Base-by-base conservation (phyloP, 1,140 invertebrate genomes). In the Drosophila ogumai region DNA sequence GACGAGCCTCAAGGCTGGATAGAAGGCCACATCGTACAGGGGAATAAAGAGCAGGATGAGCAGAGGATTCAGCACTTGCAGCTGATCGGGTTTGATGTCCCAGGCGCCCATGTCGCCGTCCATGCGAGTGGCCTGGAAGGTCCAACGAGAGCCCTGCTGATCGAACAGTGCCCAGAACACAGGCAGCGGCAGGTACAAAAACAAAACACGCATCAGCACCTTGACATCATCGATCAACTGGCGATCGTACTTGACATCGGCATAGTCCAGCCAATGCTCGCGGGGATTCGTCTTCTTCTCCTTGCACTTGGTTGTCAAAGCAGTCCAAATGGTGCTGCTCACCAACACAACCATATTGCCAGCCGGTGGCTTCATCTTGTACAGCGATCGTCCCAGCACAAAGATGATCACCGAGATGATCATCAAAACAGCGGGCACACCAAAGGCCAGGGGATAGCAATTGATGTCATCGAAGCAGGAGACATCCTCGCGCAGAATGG, bases 401-500 rank as follows among this genome's bases (percentile, higher is more conserved):
- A 99, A 99, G 72, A 99, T 94, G 38, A 96, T 96, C 98, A 79
- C 94, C 1, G 97, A 96, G 15, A 96, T 49, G 8, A 96, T 91
- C 97, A 99, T 98, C 0, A 99, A 93, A 43, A 96, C 76, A 15
- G 98, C 97, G 3, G 98, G 98, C 9, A 99, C 95, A 22, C 98
- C 96, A 93, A 99, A 99, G 0, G 98, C 98, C 59, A 99, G 88
- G 0, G 98, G 96, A 92, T 97, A 99, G 84, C 98, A 99, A 47
- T 95, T 94, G 22, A 95, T 94, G 12, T 95, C 94, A 0, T 94
- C 96, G 80, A 98, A 97, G 92, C 98, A 99, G 44, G 95, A 91
- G 0, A 98, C 94, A 82, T 98, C 96, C 55, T 96, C 95, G 72
- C 97, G 95, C 13, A 99, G 92, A 44, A 98, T 95, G 0, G 98